Percentiles rank a stretch among this genome's conserved stretches.
These are phyloP conservation scores for Thymallus thymallus DNA, from an alignment of 2,113 vertebrate genomes.

Conservation along the genomic window DNA sequence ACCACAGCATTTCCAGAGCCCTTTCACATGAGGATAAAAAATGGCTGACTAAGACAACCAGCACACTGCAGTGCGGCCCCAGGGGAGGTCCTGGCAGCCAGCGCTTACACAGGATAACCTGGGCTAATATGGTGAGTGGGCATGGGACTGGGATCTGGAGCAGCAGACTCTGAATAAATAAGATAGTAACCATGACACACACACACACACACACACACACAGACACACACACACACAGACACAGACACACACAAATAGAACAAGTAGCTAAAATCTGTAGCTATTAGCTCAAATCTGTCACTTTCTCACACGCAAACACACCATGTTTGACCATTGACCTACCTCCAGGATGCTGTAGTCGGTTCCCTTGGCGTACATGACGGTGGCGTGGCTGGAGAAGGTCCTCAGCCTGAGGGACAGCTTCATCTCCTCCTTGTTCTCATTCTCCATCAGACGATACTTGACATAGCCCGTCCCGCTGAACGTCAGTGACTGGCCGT, in stretches of 20 bases:
- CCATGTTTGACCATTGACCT: background rate
- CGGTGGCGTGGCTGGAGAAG: slow-evolving; percentile 85
- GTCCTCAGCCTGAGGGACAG: slow-evolving; percentile 88
- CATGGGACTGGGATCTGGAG: background rate
- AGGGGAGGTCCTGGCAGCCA: slow-evolving; percentile 14
- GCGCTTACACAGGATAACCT: slow-evolving; percentile 35
- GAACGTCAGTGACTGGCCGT: slow-evolving; percentile 86
- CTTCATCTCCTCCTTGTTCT: slow-evolving; percentile 96
- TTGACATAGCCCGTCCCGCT: slow-evolving; percentile 89
- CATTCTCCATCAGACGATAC: slow-evolving; percentile 90
- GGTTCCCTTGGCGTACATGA: slow-evolving; percentile 95
- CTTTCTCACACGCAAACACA: background rate
- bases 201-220: background rate
- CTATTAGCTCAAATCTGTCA: no score
- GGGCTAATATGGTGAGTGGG: slow-evolving; percentile 2
- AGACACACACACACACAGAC: slow-evolving; percentile 7
- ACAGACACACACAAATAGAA: no score
- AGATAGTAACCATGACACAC: background rate
- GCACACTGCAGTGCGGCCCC: slow-evolving; percentile 13
- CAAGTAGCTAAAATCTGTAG: no score
- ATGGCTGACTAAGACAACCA: slow-evolving; percentile 44
- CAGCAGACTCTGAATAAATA: background rate
- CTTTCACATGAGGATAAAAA: slow-evolving; percentile 47
- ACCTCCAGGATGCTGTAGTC: slow-evolving; percentile 99
- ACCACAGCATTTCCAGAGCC: slow-evolving; percentile 55